A percentile compares a stretch with the other conserved stretches of the same genome.
Conservation (phyloP, 1,140 invertebrate species). For the Wasmannia auropunctata region DNA sequence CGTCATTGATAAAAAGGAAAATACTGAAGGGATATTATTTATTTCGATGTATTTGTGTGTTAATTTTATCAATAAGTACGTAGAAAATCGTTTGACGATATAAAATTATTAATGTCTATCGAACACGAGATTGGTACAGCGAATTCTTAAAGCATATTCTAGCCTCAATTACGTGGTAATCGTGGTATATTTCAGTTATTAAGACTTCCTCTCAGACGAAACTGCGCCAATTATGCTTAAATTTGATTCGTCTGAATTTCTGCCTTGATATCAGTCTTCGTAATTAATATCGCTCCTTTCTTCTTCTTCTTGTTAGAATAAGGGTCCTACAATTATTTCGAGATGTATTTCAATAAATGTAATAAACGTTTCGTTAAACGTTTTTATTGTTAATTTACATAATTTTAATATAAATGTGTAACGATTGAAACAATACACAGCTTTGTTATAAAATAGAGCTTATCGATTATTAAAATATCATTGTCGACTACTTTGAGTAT, state of each 20-base stretch:
- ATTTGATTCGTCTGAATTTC: constrained; percentile 10
- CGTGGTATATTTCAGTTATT: not conserved
- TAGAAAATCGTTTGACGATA: not conserved
- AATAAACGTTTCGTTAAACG: not conserved
- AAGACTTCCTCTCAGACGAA: constrained; percentile 20
- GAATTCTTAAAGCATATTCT: constrained; percentile 5
- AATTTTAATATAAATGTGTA: not conserved
- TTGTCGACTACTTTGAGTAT: not conserved
- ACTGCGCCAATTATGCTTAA: not conserved
- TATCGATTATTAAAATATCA: constrained; percentile 1
- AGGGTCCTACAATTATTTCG: not conserved
- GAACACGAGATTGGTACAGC: not conserved
- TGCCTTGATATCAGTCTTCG: not conserved
- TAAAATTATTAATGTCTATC: constrained; percentile 8
- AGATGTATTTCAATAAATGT: not conserved
- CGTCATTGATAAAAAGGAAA: not conserved
- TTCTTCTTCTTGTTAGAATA: not conserved
- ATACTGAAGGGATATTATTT: constrained; percentile 5
- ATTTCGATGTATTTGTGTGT: not conserved
- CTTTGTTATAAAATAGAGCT: not conserved
- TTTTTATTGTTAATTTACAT: constrained; percentile 44
- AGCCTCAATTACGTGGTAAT: not conserved
- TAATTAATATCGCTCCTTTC: constrained; percentile 9
- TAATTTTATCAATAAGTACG: not conserved
- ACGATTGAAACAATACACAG: not conserved